Base-by-base conservation (phyloP, 1,140 invertebrate species). In the Heliconius himera region DNA sequence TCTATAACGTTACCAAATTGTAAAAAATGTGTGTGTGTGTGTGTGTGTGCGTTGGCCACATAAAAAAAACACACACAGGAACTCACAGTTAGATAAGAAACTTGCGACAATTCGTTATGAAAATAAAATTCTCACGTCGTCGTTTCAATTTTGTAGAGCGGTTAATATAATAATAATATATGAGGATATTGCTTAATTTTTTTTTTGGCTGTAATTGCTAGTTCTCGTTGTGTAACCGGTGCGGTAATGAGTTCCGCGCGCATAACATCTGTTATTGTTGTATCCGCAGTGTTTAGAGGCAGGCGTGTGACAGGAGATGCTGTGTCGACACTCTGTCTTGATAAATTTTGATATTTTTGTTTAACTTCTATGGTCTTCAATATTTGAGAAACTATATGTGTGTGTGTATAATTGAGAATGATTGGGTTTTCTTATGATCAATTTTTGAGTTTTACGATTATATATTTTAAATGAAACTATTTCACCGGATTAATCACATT, bases 181-280 rank as follows among this genome's bases (percentile, higher is more conserved):
- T 20, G 51, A 75, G 78, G 73, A 75, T 79, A 72, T 79, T 79
- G 74, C 74, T 70, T 79, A 79, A 79, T 22, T 56, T 77, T 77
- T 54, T 77, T 77, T 73, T 41, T 16, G 60, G 13, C 29, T 73
- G 51, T 77, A 70, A 71, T 77, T 51, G 36, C 9, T n/a, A 33
- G 71, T 56, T 75, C 33, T 75, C n/a, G 66, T 79, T 79, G 71
- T 26, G 41, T 79, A 79, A 75, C 20, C 38, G 6, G 46, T 75
- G 56, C 33, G 38, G 73, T 79, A 79, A 79, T 56, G 73, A 79
- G 72, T 75, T 79, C 78, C 78, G 78, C 73, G 60, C 73, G 36
- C 78, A 66, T 79, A 78, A 78, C 78, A 79, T 79, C 78, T 79
- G 78, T 79, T 79, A 71, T n/a, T 75, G 78, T 79, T 74, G 73